Conservation (phyloP, 2,888 invertebrate genomes). For the Spatulosminthurus flaviceps region DNA sequence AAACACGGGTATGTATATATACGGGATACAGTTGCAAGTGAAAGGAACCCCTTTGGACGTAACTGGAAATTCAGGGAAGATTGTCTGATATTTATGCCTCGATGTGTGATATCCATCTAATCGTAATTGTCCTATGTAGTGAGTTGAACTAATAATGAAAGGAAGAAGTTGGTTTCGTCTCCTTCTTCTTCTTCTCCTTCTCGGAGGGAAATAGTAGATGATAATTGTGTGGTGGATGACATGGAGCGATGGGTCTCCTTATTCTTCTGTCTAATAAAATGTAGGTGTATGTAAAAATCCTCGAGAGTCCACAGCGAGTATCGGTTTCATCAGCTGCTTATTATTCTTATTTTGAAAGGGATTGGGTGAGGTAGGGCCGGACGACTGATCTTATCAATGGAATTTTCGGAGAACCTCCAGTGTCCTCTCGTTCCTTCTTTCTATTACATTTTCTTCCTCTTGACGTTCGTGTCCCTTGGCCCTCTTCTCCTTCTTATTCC, state of each 20-base stretch:
- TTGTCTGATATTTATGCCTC: slow-evolving; percentile 41
- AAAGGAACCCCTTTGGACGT: neutral
- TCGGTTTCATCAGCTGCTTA: slow-evolving; percentile 50
- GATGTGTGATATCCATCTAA: slow-evolving; percentile 47
- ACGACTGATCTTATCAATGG: slow-evolving; percentile 53
- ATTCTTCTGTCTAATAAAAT: slow-evolving; percentile 44
- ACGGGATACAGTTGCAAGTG: neutral
- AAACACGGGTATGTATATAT: too few relatives aligned
- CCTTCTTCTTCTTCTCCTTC: slow-evolving; percentile 21
- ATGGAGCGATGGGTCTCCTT: slow-evolving; percentile 47
- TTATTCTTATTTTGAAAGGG: slow-evolving; percentile 48
- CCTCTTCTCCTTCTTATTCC: slow-evolving; percentile 37
- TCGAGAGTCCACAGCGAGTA: slow-evolving; percentile 22
- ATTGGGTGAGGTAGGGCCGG: slow-evolving; percentile 48
- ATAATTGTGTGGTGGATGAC: slow-evolving; percentile 49
- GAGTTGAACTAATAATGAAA: slow-evolving; percentile 27
- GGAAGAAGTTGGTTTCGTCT: slow-evolving; percentile 29
- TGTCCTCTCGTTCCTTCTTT: slow-evolving; percentile 44
- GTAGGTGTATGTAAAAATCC: slow-evolving; percentile 40
- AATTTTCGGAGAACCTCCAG: slow-evolving; percentile 54
- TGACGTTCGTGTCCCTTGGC: slow-evolving; percentile 42
- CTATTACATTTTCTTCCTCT: slow-evolving; percentile 27
- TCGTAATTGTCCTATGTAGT: slow-evolving; percentile 44
- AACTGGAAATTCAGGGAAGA: slow-evolving; percentile 22
- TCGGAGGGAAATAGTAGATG: slow-evolving; percentile 38